Evolutionary conservation across 2,797 vertebrate species (phyloP), one percentile per base, ranked within the genome.

Genomic region (Cynopterus sphinx): DNA sequence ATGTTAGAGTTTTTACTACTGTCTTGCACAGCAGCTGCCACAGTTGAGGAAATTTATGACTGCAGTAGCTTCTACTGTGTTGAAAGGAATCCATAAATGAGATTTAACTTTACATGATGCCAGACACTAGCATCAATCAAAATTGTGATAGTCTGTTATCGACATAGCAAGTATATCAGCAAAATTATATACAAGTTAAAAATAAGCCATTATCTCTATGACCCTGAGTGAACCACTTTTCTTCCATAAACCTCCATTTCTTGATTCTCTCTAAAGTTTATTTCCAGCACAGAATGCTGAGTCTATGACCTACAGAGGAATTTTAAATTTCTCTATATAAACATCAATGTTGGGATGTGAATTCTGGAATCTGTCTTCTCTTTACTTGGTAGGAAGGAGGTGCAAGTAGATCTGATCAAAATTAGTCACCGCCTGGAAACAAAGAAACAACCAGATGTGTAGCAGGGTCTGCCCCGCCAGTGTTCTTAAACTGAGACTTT

Each of bases 361-460:
- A 93, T 95, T 96, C 95, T 73, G 26, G 63, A 94, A 74, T 95
- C 77, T 71, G n/a, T 96, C 74, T 67, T 92, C 81, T 96, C 59
- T 89, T 75, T 88, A 53, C 82, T 89, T 81, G 86, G 78, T 92
- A 94, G 78, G 91, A 84, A 94, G 73, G 92, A 97, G 91, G 92
- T 93, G 33, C 87, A 96, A 94, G 90, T 28, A 96, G 85, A 93
- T 96, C 92, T 92, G 86, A 96, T 95, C 86, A 96, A 95, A 97
- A 98, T 96, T 95, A 96, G 95, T 97, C 95, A 91, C 95, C 79
- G 85, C 94, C 70, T 39, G 41, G 83, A 88, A 98, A 98, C 97
- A 98, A 96, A 96, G 87, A 90, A 94, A 88, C 92, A 88, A 88
- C 90, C 97, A 96, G 90, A 97, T 96, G 95, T 91, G 85, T 22